These are phyloP conservation scores for Perdita meconis DNA, from an alignment of 2,888 invertebrate species.

Conservation along the genomic window DNA sequence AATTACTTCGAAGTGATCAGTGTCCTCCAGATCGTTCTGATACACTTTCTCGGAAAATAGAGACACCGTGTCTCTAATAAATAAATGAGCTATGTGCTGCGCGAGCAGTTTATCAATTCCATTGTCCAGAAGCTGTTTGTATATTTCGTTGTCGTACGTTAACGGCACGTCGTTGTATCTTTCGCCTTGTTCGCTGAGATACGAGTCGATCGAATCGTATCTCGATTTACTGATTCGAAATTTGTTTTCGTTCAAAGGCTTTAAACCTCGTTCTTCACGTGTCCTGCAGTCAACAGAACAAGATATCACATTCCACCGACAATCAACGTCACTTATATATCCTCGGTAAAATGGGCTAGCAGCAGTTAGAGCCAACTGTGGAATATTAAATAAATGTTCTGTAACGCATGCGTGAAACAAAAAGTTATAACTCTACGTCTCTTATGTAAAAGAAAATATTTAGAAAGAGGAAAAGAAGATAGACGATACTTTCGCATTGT, in stretches of 20 bases:
- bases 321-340: constrained; percentile 97
- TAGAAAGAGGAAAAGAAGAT: not conserved
- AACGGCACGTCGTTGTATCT: constrained; percentile 97
- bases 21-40: constrained; percentile 96
- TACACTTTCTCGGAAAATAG: constrained; percentile 97
- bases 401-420: constrained; percentile 60
- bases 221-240: constrained; percentile 96
- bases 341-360: constrained; percentile 98
- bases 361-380: constrained; percentile 96
- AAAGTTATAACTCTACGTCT: constrained; percentile 57
- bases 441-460: no score
- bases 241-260: constrained; percentile 89
- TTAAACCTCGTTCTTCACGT: constrained; percentile 94
- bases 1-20: constrained; percentile 98
- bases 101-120: constrained; percentile 97
- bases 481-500: not conserved
- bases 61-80: constrained; percentile 98
- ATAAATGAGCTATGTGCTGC: constrained; percentile 98
- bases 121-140: constrained; percentile 92
- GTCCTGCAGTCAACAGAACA: constrained; percentile 98
- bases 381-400: constrained; percentile 74
- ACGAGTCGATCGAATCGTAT: constrained; percentile 99
- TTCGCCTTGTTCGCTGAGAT: constrained; percentile 94
- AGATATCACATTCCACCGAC: constrained; percentile 98
- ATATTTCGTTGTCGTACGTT: constrained; percentile 93